A percentile compares a stretch with the other conserved stretches of the same genome.
These are phyloP conservation scores for honey bee (Apis mellifera) DNA, from an alignment of 1,140 invertebrate genomes.

Conservation along the genomic window Amel_HAv3.1 CM009939.2:11109001-11109500, in stretches of 20 bases:
- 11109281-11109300: not conserved
- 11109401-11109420: not conserved
- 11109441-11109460: constrained; percentile 5
- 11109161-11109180: not conserved
- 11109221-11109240: not conserved
- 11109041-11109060: not conserved
- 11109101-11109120: too few species aligned
- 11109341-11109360: too few species aligned
- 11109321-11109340: too few species aligned
- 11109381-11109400: too few species aligned
- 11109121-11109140: not conserved
- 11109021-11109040: not conserved
- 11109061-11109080: too few species aligned
- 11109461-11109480: not conserved
- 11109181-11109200: not conserved
- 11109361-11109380: too few species aligned
- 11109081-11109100: too few species aligned
- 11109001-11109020: not conserved
- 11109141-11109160: constrained; percentile 3
- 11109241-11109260: not conserved
- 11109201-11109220: not conserved
- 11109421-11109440: not conserved
- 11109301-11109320: not conserved
- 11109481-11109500: constrained; percentile 35
- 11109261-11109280: not conserved